These are phyloP conservation scores for Diprion similis DNA, from an alignment of 1,140 invertebrate genomes.

Conservation along the genomic window DNA sequence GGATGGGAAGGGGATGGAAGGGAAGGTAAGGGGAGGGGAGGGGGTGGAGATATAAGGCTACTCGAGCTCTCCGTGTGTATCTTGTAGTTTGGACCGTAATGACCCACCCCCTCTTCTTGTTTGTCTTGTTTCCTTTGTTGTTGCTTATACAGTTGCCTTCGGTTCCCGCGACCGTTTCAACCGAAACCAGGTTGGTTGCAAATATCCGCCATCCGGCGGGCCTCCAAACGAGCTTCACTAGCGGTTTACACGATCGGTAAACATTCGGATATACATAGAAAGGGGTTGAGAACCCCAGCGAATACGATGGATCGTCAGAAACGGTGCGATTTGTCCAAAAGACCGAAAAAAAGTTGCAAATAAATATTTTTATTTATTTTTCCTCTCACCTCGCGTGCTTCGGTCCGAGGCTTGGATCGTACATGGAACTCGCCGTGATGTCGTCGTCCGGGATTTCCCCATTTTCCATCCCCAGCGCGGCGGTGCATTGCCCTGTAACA, in stretches of 20 bases:
- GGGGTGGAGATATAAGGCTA: too few relatives aligned
- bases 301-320: neutral
- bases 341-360: too few relatives aligned
- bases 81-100: constrained; percentile 5
- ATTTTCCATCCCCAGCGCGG: constrained; percentile 68
- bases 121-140: neutral
- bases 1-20: too few relatives aligned
- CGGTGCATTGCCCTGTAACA: constrained; percentile 61
- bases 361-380: too few relatives aligned
- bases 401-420: constrained; percentile 67
- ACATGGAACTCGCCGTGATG: constrained; percentile 68
- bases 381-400: constrained; percentile 68
- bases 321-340: too few relatives aligned
- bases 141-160: too few relatives aligned
- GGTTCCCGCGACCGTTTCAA: neutral
- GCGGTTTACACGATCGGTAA: neutral
- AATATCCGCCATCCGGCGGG: neutral
- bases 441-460: constrained; percentile 67
- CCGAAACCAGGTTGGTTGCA: neutral
- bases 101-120: neutral
- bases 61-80: neutral
- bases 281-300: neutral
- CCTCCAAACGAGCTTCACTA: too few relatives aligned
- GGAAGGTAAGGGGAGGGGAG: too few relatives aligned
- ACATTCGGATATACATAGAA: neutral